Conservation (phyloP, 2,888 invertebrate genomes). For the Aquatica leii region DNA sequence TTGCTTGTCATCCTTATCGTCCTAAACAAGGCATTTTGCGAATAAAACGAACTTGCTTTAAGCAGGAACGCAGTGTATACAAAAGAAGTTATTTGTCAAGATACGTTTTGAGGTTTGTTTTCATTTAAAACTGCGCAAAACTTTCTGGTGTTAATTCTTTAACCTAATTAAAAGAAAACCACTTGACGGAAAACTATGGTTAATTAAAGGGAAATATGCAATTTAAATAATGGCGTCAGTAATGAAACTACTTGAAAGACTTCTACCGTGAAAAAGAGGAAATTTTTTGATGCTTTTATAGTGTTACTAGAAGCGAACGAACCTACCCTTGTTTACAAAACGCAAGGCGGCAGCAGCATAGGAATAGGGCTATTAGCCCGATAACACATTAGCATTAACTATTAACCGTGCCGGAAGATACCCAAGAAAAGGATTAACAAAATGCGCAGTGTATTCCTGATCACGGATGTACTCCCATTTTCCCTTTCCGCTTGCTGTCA, state of each 20-base stretch:
- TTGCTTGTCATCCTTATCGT: constrained; percentile 43
- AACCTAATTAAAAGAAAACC: background rate
- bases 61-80: constrained; percentile 42
- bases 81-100: constrained; percentile 50
- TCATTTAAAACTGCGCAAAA: constrained; percentile 22
- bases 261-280: background rate
- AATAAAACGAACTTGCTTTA: constrained; percentile 44
- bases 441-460: constrained; percentile 46
- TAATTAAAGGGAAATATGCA: background rate
- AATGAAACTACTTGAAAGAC: constrained; percentile 4
- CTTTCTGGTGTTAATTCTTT: constrained; percentile 5
- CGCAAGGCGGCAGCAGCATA: constrained; percentile 49
- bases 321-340: constrained; percentile 48
- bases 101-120: constrained; percentile 45
- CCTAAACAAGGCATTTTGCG: constrained; percentile 35
- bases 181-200: background rate
- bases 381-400: constrained; percentile 52
- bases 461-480: constrained; percentile 34
- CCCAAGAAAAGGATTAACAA: constrained; percentile 47
- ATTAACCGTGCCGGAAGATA: constrained; percentile 52
- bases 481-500: constrained; percentile 33
- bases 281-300: constrained; percentile 17
- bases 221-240: background rate
- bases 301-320: constrained; percentile 23
- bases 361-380: constrained; percentile 52